Evolutionary conservation across 2,113 vertebrate genomes (phyloP).

Genomic region (Actenoides lindsayi): DNA sequence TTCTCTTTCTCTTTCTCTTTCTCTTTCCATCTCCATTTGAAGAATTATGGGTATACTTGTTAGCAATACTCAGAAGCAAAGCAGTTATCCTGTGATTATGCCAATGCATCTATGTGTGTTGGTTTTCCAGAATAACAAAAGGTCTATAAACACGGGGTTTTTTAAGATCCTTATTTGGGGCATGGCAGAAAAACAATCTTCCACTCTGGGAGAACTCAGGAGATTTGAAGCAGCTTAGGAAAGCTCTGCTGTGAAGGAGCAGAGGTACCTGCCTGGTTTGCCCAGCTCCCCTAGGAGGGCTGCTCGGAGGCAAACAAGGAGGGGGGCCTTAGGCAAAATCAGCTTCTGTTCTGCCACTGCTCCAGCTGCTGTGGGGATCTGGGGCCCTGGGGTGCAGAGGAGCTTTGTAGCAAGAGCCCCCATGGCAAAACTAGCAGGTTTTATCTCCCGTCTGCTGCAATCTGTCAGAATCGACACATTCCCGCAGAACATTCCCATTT

Average conservation of each 20-base stretch:
- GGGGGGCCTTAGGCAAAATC: neutral
- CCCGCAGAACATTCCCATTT: neutral
- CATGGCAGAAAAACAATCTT: neutral
- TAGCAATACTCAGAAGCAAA: neutral
- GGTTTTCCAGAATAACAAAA: neutral
- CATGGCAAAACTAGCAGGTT: neutral
- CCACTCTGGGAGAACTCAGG: neutral
- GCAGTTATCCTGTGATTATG: neutral
- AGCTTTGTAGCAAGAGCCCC: neutral
- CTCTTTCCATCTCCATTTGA: neutral
- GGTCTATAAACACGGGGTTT: rapidly evolving
- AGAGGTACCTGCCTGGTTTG: neutral
- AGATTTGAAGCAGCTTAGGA: neutral
- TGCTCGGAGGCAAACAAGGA: neutral
- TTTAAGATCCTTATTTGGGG: neutral
- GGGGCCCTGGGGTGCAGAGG: rapidly evolving
- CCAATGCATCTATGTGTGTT: neutral
- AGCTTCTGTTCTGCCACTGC: neutral
- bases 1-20: neutral
- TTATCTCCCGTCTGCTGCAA: neutral
- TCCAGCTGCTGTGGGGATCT: neutral
- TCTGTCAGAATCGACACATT: neutral
- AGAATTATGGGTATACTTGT: neutral
- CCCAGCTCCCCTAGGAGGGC: neutral
- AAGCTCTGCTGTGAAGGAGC: neutral